Percentiles rank a stretch among this genome's conserved stretches.
phyloP scores from a whole-genome alignment of 2,797 vertebrate species.

The Acipenser ruthenus region DNA sequence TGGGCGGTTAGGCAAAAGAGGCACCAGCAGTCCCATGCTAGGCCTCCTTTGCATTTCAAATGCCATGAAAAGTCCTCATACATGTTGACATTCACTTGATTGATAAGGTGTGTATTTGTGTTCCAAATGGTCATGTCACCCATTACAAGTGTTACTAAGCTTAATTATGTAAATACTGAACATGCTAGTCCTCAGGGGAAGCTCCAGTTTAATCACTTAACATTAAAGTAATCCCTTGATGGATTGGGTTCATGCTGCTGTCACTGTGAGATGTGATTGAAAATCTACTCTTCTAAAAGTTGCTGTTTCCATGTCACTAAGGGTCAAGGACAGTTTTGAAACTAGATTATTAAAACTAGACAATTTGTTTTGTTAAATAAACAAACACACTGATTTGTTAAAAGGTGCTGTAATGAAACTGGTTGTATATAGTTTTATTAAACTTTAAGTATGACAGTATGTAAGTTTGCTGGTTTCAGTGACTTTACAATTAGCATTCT shows the following conservation, averaged over 20 bases:
- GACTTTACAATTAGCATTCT: too few species aligned
- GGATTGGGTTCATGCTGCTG: constrained; percentile 41
- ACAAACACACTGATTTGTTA: too few species aligned
- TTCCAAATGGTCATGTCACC: constrained; percentile 40
- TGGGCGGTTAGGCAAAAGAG: constrained; percentile 28
- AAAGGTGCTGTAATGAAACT: too few species aligned
- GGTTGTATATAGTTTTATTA: too few species aligned
- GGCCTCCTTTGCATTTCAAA: constrained; percentile 55
- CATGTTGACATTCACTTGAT: constrained; percentile 44
- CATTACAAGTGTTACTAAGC: constrained; percentile 44
- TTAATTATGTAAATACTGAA: constrained; percentile 61
- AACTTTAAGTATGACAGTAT: too few species aligned
- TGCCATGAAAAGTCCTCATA: constrained; percentile 39
- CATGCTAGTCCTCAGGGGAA: constrained; percentile 37
- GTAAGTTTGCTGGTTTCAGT: too few species aligned
- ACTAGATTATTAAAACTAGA: too few species aligned
- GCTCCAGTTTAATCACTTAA: constrained; percentile 41
- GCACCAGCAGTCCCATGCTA: constrained; percentile 25
- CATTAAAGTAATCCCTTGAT: constrained; percentile 51
- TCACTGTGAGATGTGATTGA: constrained; percentile 29
- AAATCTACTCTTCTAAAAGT: constrained; percentile 33
- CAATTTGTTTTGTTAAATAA: too few species aligned
- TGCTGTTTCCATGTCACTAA: constrained; percentile 5
- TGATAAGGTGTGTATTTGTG: constrained; percentile 52
- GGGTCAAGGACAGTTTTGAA: too few species aligned